phyloP scores from a whole-genome alignment of 2,113 vertebrate species.

The Murina feae region DNA sequence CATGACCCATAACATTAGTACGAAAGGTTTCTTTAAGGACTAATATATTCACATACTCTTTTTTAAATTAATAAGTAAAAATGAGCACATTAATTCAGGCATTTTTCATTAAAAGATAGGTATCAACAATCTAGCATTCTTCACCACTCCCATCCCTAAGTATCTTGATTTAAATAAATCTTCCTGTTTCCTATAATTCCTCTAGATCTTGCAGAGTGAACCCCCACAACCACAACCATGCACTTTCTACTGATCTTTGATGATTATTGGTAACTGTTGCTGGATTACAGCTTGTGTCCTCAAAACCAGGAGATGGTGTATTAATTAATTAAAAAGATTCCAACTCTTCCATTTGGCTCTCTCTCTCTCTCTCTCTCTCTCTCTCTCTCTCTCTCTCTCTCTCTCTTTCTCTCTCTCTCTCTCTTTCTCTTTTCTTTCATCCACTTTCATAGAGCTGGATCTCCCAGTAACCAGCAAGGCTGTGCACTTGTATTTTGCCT shows the following conservation, averaged over 20 bases:
- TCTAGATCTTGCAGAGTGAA: not conserved
- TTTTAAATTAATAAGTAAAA: not conserved
- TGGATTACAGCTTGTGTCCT: not conserved
- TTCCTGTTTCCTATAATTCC: not conserved
- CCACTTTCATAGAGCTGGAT: not conserved
- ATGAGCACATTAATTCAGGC: not conserved
- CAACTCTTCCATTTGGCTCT: not conserved
- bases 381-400: no score
- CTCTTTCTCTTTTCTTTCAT: not conserved
- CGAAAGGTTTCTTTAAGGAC: not conserved
- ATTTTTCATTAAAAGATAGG: not conserved
- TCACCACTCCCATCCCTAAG: not conserved
- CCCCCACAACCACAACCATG: not conserved
- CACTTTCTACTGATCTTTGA: not conserved
- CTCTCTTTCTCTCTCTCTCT: not conserved
- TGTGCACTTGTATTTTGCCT: not conserved
- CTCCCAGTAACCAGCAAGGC: not conserved
- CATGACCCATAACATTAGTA: not conserved
- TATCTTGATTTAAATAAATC: conserved; percentile 8
- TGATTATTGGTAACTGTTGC: not conserved
- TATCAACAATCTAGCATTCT: not conserved
- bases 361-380: not conserved
- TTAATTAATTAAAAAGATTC: not conserved
- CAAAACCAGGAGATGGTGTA: not conserved
- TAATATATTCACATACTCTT: not conserved